Base-by-base conservation (phyloP, 2,797 vertebrate species). In the Rhodeus uyekii region DNA sequence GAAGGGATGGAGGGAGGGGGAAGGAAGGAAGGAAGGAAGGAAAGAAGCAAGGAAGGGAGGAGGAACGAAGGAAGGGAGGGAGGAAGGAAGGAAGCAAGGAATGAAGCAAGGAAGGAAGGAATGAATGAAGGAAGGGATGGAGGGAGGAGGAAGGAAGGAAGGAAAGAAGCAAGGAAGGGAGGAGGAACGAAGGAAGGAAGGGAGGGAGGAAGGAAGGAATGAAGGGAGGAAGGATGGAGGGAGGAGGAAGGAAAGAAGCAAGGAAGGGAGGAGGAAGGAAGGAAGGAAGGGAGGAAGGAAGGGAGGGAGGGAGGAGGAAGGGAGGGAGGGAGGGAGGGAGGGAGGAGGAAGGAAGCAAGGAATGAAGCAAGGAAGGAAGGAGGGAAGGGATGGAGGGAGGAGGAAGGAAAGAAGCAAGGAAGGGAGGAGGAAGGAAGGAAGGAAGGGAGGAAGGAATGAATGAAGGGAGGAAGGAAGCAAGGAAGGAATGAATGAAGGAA, bases 401-500 rank as follows among this genome's bases (percentile, higher is more conserved):
- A 8, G 60, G 5, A 63, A 34, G n/a, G 19, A 72, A 44, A 13
- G 0, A 13, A 24, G 36, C 9, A 13, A 60, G 2, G 72, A 83
- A 55, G 12, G 77, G 42, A 61, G 44, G 81, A 19, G 73, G 78
- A 81, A 86, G 81, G 82, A 39, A 44, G n/a, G n/a, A n/a, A 34
- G 83, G 85, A 60, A 86, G 27, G 53, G 64, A 72, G n/a, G n/a
- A 77, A 16, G 42, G 22, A 7, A 46, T n/a, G n/a, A n/a, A n/a
- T n/a, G n/a, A n/a, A n/a, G n/a, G n/a, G n/a, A 8, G 27, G 85
- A 87, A 68, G 77, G 80, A 87, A 32, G n/a, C n/a, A 55, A 10
- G 3, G 9, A 18, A 46, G 80, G 34, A 74, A 77, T n/a, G n/a
- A n/a, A n/a, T n/a, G n/a, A n/a, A n/a, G n/a, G n/a, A n/a, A n/a